Percentiles rank a stretch among this genome's conserved stretches.
Evolutionary conservation across 37 sponge, comb jelly and placozoan genomes (phyloP).

Genomic region (Haliclona indistincta): DNA sequence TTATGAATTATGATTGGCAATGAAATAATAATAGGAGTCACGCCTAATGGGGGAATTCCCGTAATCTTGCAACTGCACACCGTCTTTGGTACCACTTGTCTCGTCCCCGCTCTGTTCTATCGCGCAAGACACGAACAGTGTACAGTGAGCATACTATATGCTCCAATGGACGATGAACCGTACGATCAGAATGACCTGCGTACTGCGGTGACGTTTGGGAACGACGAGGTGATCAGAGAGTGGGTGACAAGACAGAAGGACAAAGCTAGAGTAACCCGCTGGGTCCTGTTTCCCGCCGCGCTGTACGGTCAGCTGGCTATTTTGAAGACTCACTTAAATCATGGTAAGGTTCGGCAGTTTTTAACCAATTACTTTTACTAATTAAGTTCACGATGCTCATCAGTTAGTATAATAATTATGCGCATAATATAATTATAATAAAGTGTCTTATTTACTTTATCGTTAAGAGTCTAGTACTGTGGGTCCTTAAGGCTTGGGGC

Average conservation of each 20-base stretch:
- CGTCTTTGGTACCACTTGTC: not conserved
- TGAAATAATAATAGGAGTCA: no score
- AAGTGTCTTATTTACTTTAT: no score
- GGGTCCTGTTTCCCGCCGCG: conserved; percentile 44
- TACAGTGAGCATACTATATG: no score
- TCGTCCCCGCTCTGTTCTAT: not conserved
- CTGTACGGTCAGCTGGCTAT: conserved; percentile 41
- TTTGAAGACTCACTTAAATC: conserved; percentile 7
- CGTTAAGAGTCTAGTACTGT: no score
- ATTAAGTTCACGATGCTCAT: not conserved
- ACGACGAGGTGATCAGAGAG: conserved; percentile 22
- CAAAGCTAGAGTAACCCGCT: conserved; percentile 8
- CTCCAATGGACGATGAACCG: no score
- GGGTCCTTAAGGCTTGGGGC: no score
- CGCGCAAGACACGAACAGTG: no score
- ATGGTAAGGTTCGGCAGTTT: conserved; percentile 16
- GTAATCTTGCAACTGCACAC: no score
- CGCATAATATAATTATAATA: no score
- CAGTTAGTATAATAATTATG: not conserved
- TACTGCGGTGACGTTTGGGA: conserved; percentile 31
- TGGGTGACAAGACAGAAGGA: conserved; percentile 32
- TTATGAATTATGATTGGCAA: no score
- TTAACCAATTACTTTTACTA: not conserved
- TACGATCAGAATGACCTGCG: not conserved
- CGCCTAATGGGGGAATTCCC: no score